Evolutionary conservation across 2,888 invertebrate species (phyloP).

Genomic region (Capitulum mitella): DNA sequence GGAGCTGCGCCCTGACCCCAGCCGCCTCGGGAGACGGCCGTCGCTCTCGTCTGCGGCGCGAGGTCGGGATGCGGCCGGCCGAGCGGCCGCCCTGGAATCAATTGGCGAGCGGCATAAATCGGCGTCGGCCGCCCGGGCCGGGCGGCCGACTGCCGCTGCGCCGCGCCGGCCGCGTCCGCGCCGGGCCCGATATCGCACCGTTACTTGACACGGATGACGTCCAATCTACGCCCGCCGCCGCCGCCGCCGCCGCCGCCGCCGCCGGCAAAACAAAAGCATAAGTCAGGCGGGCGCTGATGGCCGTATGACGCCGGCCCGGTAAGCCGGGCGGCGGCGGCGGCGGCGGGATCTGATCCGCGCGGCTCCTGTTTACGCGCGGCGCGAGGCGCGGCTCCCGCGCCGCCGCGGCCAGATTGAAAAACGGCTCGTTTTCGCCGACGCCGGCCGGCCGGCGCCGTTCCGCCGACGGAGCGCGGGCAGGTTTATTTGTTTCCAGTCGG

Average conservation of each 20-base stretch:
- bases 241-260: background rate
- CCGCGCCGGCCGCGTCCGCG: background rate
- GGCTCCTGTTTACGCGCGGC: background rate
- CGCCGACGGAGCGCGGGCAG: background rate
- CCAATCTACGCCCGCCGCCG: background rate
- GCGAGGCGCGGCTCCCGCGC: background rate
- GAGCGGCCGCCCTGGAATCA: background rate
- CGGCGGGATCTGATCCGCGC: background rate
- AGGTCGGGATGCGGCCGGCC: no score
- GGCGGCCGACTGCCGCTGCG: background rate
- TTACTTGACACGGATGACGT: background rate
- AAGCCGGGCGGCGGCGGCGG: background rate
- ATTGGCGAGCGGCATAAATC: background rate
- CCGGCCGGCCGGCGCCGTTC: background rate
- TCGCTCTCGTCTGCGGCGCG: no score
- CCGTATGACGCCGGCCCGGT: no score
- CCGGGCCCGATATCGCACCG: background rate
- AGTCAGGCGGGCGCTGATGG: background rate
- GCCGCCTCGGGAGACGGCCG: no score
- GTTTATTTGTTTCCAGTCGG: constrained; percentile 8
- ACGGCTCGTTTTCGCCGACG: background rate
- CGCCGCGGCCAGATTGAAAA: background rate
- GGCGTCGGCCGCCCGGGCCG: background rate
- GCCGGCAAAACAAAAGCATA: constrained; percentile 8
- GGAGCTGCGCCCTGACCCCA: no score